Percentiles rank a stretch among this genome's conserved stretches.
phyloP scores from a whole-genome alignment of 2,113 vertebrate genomes.

The Tragelaphus strepsiceros region DNA sequence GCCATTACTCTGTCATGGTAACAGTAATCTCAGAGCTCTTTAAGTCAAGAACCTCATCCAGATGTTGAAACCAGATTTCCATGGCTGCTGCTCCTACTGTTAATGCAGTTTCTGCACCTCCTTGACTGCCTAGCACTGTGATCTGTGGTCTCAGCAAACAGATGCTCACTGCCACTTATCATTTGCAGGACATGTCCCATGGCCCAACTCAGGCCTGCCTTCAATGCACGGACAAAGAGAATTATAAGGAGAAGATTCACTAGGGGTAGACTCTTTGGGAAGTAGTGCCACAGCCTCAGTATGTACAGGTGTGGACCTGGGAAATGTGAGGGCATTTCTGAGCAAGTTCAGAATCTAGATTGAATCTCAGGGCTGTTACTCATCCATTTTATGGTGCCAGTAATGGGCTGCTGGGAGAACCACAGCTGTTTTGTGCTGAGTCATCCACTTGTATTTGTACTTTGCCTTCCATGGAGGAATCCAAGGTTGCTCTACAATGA shows the following conservation, averaged over 20 bases:
- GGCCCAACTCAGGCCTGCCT: background rate
- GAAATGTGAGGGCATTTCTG: background rate
- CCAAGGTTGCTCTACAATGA: constrained; percentile 67
- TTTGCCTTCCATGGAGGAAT: constrained; percentile 49
- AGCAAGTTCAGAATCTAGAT: constrained; percentile 11
- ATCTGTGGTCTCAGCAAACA: background rate
- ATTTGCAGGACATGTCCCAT: background rate
- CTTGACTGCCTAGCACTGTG: background rate
- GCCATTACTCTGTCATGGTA: background rate
- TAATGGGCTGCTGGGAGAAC: background rate
- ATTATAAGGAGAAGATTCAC: background rate
- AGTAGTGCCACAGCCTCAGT: background rate
- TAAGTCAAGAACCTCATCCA: background rate
- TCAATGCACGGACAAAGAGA: background rate
- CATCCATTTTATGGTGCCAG: background rate
- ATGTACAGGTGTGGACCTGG: background rate
- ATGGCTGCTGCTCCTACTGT: background rate
- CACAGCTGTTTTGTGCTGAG: constrained; percentile 57
- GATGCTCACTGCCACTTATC: background rate
- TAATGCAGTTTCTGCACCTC: background rate
- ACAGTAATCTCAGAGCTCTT: background rate
- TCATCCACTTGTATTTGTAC: constrained; percentile 46
- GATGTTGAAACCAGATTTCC: background rate
- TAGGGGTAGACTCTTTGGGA: background rate
- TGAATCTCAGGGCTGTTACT: constrained; percentile 27